Conservation (phyloP, 2,113 vertebrate genomes). For the Baryphthengus martii region DNA sequence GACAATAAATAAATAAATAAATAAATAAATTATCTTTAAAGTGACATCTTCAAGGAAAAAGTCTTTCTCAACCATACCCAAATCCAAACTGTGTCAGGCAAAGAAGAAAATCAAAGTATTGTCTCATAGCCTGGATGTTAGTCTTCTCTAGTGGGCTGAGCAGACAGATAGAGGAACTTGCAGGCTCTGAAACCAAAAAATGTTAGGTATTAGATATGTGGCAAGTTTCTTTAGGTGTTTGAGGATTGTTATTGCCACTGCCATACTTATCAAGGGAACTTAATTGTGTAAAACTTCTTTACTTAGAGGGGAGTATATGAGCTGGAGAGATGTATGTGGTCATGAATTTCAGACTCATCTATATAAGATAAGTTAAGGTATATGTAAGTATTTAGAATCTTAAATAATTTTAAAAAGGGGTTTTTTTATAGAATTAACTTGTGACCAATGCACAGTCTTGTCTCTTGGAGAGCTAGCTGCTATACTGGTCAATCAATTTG, state of each 20-base stretch:
- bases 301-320: neutral
- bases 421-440: neutral
- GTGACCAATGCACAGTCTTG: neutral
- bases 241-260: neutral
- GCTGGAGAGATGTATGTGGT: neutral
- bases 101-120: neutral
- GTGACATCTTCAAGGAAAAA: neutral
- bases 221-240: neutral
- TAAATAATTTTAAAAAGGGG: neutral
- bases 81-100: neutral
- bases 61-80: neutral
- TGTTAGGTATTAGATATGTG: neutral
- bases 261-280: neutral
- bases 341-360: neutral
- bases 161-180: neutral
- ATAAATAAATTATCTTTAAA: neutral
- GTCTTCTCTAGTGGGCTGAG: neutral
- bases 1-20: neutral
- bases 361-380: neutral
- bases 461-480: neutral
- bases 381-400: neutral
- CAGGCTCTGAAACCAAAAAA: neutral
- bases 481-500: neutral
- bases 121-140: neutral
- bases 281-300: neutral